Base-by-base conservation (phyloP, 2,888 invertebrate species). In the Chouioia cunea region DNA sequence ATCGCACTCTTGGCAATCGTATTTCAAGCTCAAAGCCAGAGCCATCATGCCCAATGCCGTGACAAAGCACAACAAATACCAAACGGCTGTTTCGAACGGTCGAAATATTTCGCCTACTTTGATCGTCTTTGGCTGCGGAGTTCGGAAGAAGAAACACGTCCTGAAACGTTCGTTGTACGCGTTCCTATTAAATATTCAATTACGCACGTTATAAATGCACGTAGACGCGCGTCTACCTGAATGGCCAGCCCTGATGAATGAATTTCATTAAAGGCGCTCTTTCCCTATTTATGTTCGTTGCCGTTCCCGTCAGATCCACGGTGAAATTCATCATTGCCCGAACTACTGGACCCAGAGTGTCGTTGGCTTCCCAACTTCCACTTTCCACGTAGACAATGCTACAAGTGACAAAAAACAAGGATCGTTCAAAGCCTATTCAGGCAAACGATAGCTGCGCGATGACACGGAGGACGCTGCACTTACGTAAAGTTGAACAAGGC, bases 111-210 rank as follows among this genome's bases (percentile, higher is more conserved):
- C 68, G 22, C 73, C 52, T 43, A 79, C 62, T 60, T 77, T 75
- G 14, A 78, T 72, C 36, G 73, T 74, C 50, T n/a, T 59, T 4
- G 76, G 63, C n/a, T 77, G 77, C 14, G 76, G 63, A n/a, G 78
- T 77, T 4, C 76, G 77, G 71, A 80, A 79, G 63, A 80, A 74
- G 27, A 80, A 80, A 56, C 79, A 80, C 0, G 79, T 77, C 52
- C 81, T 81, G 46, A 15, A 18, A n/a, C 12, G 27, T 57, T 10
- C 2, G 15, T n/a, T 16, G 0, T 14, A 14, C 15, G 46, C 15
- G 15, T 14, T 14, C 12, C 15, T 14, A 48, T 48, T 15, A 6
- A 48, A 48, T 16, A 48, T n/a, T 48, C 4, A 48, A n/a, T 0
- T 2, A 16, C 4, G 8, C n/a, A 48, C 4, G 15, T 48, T 48